A percentile compares a stretch with the other conserved stretches of the same genome.
Conservation (phyloP, 2,888 invertebrate species). For the Fragum fragum region DNA sequence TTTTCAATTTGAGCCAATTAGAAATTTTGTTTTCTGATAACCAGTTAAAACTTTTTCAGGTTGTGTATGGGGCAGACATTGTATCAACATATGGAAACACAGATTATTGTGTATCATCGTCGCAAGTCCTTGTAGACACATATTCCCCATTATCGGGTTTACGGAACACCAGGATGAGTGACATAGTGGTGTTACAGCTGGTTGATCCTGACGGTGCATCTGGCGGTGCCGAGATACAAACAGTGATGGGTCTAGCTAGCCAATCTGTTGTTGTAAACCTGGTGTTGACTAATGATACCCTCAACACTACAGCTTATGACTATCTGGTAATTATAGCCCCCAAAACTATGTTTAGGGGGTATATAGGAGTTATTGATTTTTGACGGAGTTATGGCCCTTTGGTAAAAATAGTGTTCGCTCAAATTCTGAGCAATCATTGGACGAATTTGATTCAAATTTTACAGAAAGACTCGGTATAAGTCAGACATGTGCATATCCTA, state of each 20-base stretch:
- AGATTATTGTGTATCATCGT: slow-evolving; percentile 6
- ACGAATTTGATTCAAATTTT: no score
- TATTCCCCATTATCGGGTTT: background rate
- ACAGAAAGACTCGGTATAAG: no score
- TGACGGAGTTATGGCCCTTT: no score
- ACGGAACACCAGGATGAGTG: slow-evolving; percentile 16
- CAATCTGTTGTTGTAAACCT: background rate
- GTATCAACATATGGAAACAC: background rate
- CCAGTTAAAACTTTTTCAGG: slow-evolving; percentile 6
- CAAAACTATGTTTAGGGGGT: no score
- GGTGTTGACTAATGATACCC: background rate
- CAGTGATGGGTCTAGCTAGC: slow-evolving; percentile 2
- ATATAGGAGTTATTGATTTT: no score
- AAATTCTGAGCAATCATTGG: no score
- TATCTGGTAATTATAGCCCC: slow-evolving; percentile 17
- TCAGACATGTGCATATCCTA: no score
- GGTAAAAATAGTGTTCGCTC: no score
- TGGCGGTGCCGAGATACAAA: background rate
- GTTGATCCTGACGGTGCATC: background rate
- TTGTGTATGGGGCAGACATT: slow-evolving; percentile 16
- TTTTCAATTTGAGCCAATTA: no score
- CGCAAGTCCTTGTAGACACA: slow-evolving; percentile 9
- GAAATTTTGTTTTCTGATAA: background rate
- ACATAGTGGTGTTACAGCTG: slow-evolving; percentile 9
- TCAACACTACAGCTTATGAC: slow-evolving; percentile 11